Evolutionary conservation across 2,113 vertebrate species (phyloP), one percentile per base, ranked within the genome.

Genomic region (Ranitomeya variabilis): DNA sequence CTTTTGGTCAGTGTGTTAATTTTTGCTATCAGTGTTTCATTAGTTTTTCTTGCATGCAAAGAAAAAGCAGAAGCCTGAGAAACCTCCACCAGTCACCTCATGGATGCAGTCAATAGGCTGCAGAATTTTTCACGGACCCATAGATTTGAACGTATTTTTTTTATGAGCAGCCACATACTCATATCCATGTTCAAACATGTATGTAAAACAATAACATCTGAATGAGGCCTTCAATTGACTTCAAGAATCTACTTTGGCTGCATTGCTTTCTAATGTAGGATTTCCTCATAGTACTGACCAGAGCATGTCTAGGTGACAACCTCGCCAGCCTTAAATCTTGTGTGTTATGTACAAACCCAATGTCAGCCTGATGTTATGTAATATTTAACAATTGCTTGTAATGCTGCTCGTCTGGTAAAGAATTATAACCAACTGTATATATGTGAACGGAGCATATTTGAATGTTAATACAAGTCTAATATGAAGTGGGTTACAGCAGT

Each of bases 341-440:
- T n/a, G 13, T 26, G 57, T 79, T 79, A 57, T 60, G n/a, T 57
- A 57, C 45, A 67, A 31, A 31, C 6, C 14, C 23, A 67, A 80
- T 45, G 78, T 19, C 37, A n/a, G 31, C 37, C 31, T 52, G 31
- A n/a, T 78, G 60, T 73, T 85, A 18, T 81, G 59, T 77, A 64
- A 77, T 54, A 21, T 60, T 13, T 87, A 81, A 71, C 79, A 59
- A 87, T 87, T 73, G 54, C 66, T 59, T 87, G 79, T 80, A 81
- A 69, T 80, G 59, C 45, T 81, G 86, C 66, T 45, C 12, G 7
- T 26, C 21, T 19, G 57, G 79, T 66, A 51, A 83, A 52, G 64
- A 71, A 21, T 81, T 81, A 31, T 84, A 69, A 16, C 82, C n/a
- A 83, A 26, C n/a, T 69, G 81, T 83, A 55, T 54, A 69, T 83